phyloP scores from a whole-genome alignment of 2,113 vertebrate genomes.

The Tauraco erythrolophus region DNA sequence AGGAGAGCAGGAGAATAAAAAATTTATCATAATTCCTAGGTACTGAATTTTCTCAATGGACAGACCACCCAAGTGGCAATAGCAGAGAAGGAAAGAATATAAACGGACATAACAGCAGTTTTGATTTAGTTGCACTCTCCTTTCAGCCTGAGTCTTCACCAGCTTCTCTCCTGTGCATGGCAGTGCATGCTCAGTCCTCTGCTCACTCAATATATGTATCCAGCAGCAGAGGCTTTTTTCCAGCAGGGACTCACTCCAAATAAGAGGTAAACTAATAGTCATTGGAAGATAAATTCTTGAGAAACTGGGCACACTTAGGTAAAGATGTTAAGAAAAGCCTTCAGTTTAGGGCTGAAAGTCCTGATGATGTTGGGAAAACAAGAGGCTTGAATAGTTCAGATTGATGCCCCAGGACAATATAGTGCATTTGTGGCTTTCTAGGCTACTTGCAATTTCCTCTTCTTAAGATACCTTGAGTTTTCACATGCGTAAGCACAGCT shows the following conservation, averaged over 20 bases:
- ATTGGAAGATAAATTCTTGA: neutral
- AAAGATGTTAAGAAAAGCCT: neutral
- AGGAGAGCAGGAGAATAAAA: neutral
- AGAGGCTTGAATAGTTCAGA: neutral
- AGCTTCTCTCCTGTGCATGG: neutral
- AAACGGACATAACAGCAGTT: rapidly evolving
- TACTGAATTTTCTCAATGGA: neutral
- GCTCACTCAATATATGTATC: neutral
- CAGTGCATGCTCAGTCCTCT: neutral
- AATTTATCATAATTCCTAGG: neutral
- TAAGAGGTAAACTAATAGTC: neutral
- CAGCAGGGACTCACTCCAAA: neutral
- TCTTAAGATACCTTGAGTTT: neutral
- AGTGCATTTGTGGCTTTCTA: neutral
- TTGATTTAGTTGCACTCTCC: neutral
- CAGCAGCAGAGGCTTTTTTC: neutral
- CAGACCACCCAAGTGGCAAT: neutral
- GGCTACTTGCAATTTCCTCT: neutral
- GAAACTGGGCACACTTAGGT: neutral
- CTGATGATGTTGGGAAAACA: neutral
- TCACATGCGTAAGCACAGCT: neutral
- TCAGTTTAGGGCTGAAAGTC: neutral
- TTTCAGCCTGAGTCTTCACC: neutral
- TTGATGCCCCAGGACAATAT: neutral
- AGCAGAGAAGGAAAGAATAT: neutral